phyloP scores from a whole-genome alignment of 2,113 vertebrate genomes.

The Ibidorhyncha struthersii region DNA sequence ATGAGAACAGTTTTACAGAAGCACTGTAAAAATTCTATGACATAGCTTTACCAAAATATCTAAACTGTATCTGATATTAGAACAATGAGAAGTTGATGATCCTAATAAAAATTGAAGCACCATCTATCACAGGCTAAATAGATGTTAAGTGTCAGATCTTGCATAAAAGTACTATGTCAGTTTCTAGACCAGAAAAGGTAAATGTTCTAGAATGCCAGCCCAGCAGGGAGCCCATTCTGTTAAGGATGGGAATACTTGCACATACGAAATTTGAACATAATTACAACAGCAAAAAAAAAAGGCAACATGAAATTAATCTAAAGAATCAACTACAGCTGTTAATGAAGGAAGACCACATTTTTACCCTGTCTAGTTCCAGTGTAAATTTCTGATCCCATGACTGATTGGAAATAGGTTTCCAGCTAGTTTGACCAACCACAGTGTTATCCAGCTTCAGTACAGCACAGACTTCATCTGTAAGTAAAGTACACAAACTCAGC shows the following conservation, averaged over 20 bases:
- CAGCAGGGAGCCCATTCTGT: not conserved
- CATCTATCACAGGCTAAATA: not conserved
- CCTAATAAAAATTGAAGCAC: not conserved
- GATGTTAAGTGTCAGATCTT: not conserved
- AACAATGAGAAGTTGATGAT: not conserved
- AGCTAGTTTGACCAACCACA: constrained; percentile 95
- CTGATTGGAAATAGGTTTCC: constrained; percentile 97
- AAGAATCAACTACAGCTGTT: not conserved
- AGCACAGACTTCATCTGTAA: constrained; percentile 95
- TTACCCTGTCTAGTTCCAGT: constrained; percentile 98
- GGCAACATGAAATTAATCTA: not conserved
- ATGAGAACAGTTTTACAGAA: not conserved
- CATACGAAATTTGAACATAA: not conserved
- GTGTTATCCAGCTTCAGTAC: constrained; percentile 99
- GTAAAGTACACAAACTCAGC: constrained; percentile 70
- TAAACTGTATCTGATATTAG: not conserved
- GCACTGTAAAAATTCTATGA: not conserved
- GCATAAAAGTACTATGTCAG: not conserved
- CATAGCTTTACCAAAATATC: not conserved
- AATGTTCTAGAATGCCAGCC: not conserved
- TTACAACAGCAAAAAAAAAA: not conserved
- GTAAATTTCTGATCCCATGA: constrained; percentile 99
- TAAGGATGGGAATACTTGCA: not conserved
- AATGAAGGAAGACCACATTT: constrained; percentile 11
- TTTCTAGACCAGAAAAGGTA: not conserved